Evolutionary conservation across 2,888 invertebrate genomes (phyloP).

Genomic region (Lamellibrachia satsuma): DNA sequence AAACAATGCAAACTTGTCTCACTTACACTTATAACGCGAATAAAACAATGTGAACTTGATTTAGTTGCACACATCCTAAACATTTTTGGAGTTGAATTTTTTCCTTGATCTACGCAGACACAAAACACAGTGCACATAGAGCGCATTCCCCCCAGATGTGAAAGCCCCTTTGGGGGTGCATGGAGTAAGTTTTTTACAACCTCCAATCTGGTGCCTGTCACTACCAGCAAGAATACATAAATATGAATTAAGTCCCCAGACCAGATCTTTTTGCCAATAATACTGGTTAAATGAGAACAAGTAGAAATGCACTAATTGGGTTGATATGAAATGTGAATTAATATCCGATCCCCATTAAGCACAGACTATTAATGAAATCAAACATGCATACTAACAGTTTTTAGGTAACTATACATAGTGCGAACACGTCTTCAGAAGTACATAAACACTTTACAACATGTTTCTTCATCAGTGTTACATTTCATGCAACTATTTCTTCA

Average conservation of each 20-base stretch:
- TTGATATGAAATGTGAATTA: neutral
- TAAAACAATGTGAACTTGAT: no score
- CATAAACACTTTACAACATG: neutral
- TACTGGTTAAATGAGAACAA: neutral
- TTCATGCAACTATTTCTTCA: no score
- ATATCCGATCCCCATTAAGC: neutral
- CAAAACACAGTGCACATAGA: neutral
- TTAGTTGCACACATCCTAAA: no score
- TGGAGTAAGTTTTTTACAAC: neutral
- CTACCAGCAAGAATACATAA: conserved; percentile 3
- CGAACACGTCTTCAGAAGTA: neutral
- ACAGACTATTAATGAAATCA: neutral
- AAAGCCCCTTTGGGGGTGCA: neutral
- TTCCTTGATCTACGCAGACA: no score
- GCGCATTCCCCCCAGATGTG: neutral
- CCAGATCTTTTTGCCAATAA: neutral
- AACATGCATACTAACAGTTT: neutral
- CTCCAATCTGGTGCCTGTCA: neutral
- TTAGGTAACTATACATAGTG: neutral
- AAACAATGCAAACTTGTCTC: no score
- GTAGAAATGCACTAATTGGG: neutral
- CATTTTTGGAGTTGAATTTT: no score
- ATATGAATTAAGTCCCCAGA: neutral
- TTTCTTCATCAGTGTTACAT: neutral
- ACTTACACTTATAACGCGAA: no score